Percentiles rank a stretch among this genome's conserved stretches.
phyloP scores from a whole-genome alignment of 2,797 vertebrate genomes.

The Rhabdophis nuchalis region DNA sequence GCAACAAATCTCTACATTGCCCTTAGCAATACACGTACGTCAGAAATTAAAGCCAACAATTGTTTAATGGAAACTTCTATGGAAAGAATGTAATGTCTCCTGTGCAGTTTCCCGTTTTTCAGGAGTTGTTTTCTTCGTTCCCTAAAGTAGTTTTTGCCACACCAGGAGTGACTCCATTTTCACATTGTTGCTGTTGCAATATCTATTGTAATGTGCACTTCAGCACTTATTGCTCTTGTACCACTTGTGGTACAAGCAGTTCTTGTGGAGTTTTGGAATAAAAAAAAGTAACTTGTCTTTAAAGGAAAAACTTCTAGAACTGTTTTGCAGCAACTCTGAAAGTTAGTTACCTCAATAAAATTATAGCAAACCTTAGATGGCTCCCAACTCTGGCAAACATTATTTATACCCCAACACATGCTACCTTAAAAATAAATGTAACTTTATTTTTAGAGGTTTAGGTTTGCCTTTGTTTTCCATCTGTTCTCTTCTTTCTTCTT shows the following conservation, averaged over 20 bases:
- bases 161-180: neutral
- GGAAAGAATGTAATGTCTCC: neutral
- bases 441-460: neutral
- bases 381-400: neutral
- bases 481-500: neutral
- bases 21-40: neutral
- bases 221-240: neutral
- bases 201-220: neutral
- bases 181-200: neutral
- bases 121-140: neutral
- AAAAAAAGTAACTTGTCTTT: neutral
- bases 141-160: neutral
- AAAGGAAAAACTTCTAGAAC: neutral
- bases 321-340: neutral
- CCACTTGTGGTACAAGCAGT: neutral
- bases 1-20: neutral
- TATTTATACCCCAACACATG: neutral
- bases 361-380: neutral
- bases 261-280: neutral
- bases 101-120: neutral
- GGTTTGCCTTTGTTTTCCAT: neutral
- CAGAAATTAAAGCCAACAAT: neutral
- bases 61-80: neutral
- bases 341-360: neutral
- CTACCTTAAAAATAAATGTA: neutral